Evolutionary conservation across 2,888 invertebrate species (phyloP), one percentile per base, ranked within the genome.

Genomic region (Lasioglossum lativentre): DNA sequence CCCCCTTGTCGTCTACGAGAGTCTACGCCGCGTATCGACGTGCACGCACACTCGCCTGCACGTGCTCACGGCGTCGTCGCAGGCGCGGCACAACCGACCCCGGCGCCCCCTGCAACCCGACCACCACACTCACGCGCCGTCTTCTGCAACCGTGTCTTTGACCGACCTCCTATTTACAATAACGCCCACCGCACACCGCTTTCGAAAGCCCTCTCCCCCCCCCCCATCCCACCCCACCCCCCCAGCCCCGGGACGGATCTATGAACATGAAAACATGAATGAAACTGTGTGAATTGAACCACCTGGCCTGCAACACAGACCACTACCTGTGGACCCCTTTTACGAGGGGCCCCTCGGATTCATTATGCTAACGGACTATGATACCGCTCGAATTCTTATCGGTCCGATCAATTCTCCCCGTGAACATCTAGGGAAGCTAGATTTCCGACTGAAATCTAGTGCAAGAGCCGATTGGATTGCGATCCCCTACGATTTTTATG

Each of bases 1-100:
- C 10, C n/a, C 56, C 56, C 10, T n/a, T 10, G 3, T 52, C 75
- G 77, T 68, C 74, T 71, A 42, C 42, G n/a, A 47, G 63, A 38
- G 71, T 74, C 81, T 72, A 52, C 87, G 68, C 87, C 71, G 75
- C 80, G 85, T 85, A 81, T 75, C 78, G 80, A 86, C 85, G 70
- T 73, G 80, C 89, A 88, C 89, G 84, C 90, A 91, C 89, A 88
- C 88, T 86, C 59, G 82, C 81, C 82, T 86, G 86, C 90, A 89
- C 88, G 87, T 89, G 91, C 87, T 86, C 66, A 75, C 63, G 63
- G 56, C 56, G 56, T n/a, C 38, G 63, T 19, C n/a, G 42, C 90
- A 90, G 90, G 85, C 68, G 23, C 88, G 91, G 74, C 80, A n/a
- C 63, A 16, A 34, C 42, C 19, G 10, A 12, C 4, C 27, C 10